Percentiles rank a stretch among this genome's conserved stretches.
These are phyloP conservation scores for Nyctalus aviator DNA, from an alignment of 2,797 vertebrate genomes.

Conservation along the genomic window DNA sequence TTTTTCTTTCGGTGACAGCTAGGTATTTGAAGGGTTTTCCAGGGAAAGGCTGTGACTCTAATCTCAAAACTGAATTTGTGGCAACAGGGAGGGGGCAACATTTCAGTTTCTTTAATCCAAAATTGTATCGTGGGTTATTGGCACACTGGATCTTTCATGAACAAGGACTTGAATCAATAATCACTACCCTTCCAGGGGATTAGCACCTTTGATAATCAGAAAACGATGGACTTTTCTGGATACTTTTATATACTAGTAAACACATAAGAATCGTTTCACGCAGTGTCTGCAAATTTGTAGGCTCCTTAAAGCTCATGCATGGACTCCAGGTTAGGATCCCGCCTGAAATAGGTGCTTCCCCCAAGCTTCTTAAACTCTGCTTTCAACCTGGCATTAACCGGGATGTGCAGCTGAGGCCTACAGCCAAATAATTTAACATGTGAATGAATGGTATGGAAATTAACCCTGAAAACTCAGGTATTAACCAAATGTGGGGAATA, in stretches of 20 bases:
- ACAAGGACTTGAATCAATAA: constrained; percentile 15
- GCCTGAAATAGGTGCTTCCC: background rate
- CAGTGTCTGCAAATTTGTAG: background rate
- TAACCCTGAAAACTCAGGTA: background rate
- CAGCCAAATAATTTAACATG: background rate
- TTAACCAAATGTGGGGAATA: background rate
- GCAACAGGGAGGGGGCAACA: background rate
- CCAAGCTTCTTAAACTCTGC: background rate
- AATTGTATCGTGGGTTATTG: background rate
- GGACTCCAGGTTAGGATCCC: background rate
- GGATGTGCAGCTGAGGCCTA: background rate
- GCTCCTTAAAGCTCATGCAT: background rate
- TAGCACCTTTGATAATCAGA: background rate
- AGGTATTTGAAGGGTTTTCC: background rate
- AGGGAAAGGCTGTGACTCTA: background rate
- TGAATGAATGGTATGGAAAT: background rate
- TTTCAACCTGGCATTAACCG: background rate
- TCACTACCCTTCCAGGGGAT: background rate
- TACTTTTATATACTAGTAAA: background rate
- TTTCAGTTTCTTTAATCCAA: background rate
- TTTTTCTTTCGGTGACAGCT: background rate
- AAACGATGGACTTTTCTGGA: background rate
- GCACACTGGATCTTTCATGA: background rate
- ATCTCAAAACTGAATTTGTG: constrained; percentile 16
- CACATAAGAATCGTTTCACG: background rate